Percentiles rank a stretch among this genome's conserved stretches.
Evolutionary conservation across 2,888 invertebrate genomes (phyloP).

Genomic region (Coecobrya sp.): DNA sequence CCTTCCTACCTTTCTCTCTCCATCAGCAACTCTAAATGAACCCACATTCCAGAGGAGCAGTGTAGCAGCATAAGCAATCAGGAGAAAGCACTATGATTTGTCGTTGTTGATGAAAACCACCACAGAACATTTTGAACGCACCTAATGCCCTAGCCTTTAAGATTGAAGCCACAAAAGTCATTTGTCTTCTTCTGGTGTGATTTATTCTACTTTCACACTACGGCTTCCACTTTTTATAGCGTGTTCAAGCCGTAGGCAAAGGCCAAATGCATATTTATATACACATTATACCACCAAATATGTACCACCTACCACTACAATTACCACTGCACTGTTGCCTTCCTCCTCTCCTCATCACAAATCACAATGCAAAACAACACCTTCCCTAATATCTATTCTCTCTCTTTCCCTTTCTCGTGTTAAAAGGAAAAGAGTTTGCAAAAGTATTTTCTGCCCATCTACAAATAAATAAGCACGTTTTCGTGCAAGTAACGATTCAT

Average conservation of each 20-base stretch:
- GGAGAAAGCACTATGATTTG: conserved; percentile 38
- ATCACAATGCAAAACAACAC: background rate
- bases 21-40: background rate
- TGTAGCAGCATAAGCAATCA: conserved; percentile 26
- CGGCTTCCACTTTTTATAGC: conserved; percentile 29
- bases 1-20: background rate
- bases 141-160: conserved; percentile 70
- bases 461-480: conserved; percentile 36
- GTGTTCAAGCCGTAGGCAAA: background rate
- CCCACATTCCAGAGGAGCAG: background rate
- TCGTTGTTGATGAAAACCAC: conserved; percentile 19
- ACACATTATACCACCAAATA: background rate
- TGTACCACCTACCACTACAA: background rate
- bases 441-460: conserved; percentile 28
- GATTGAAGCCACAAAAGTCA: conserved; percentile 84
- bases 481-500: background rate
- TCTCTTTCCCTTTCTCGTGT: background rate
- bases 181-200: conserved; percentile 85
- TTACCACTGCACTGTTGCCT: background rate
- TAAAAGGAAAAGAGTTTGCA: conserved; percentile 3
- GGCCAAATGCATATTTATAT: background rate
- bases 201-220: conserved; percentile 80
- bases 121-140: conserved; percentile 63
- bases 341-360: conserved; percentile 10
- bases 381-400: background rate